Percentiles rank a stretch among this genome's conserved stretches.
These are phyloP conservation scores for Tetanocera ferruginea DNA, from an alignment of 2,888 invertebrate species.

Conservation along the genomic window DNA sequence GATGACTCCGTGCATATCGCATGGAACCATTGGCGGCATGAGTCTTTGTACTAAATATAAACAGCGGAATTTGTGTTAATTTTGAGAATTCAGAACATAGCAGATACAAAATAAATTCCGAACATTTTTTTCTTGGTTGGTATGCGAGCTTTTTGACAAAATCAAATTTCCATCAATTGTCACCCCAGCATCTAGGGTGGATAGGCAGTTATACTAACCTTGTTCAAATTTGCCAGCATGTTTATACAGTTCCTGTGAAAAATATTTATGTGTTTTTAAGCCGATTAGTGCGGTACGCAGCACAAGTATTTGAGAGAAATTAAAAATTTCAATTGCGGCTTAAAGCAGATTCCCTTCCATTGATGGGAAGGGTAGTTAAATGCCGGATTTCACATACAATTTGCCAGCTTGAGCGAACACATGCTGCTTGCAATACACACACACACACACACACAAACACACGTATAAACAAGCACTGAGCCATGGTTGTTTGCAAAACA, in stretches of 20 bases:
- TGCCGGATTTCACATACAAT: conserved; percentile 1
- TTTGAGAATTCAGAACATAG: background rate
- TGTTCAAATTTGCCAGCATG: background rate
- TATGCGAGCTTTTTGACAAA: background rate
- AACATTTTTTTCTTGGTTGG: background rate
- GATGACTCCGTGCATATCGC: background rate
- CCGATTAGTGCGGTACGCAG: conserved; percentile 8
- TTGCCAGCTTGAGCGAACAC: background rate
- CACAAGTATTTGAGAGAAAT: background rate
- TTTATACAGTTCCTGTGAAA: background rate
- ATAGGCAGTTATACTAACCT: background rate
- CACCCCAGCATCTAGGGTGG: background rate
- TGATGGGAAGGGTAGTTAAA: background rate
- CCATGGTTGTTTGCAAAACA: no score
- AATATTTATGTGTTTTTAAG: conserved; percentile 20
- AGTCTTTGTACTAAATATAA: background rate
- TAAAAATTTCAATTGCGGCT: conserved; percentile 29
- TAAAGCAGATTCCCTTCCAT: background rate
- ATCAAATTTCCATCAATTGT: conserved; percentile 28
- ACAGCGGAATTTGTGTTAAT: background rate
- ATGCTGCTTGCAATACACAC: background rate
- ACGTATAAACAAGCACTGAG: no score
- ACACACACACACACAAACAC: background rate
- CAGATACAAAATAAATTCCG: background rate
- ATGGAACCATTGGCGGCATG: background rate